Base-by-base conservation (phyloP, 2,797 vertebrate genomes). In the Bryconaethiops microstoma region DNA sequence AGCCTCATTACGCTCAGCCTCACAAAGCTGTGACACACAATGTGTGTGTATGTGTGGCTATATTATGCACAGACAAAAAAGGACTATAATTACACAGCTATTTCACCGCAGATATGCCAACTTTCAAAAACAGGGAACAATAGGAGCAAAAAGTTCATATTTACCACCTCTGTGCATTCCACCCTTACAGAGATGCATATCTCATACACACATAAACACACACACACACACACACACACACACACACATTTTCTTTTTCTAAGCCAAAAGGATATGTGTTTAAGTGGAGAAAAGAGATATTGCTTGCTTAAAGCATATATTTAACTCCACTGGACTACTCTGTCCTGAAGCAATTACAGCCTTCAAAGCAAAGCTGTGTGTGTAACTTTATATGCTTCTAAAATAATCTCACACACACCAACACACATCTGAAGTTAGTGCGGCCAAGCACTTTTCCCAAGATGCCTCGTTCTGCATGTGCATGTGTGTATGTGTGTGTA, bases 41-140 rank as follows among this genome's bases (percentile, higher is more conserved):
- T 57, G 55, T 63, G 39, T 13, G 21, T 0, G 21, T 72, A 40
- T 84, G 75, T 78, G 71, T 68, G 77, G 69, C 40, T 74, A n/a
- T 50, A 45, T 82, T 83, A 84, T 80, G 42, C 55, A 77, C 80
- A 73, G 65, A 77, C 74, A 29, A 35, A 35, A 64, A 39, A 39
- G 16, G 83, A 82, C 83, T 81, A 81, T 90, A 88, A 92, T 89
- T 91, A 86, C 84, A 86, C 85, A 83, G 85, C 84, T 86, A 55
- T 87, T 71, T 74, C 70, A 42, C 90, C 90, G 84, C 90, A 92
- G 88, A 85, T 89, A 91, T 89, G 82, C 78, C 76, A 84, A 86
- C 82, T 79, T 83, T 76, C 76, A 86, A 86, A 74, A 82, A 89
- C 78, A 83, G 74, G 74, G 81, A 82, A 74, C 82, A 88, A 89